Evolutionary conservation across 2,888 invertebrate genomes (phyloP), one percentile per base, ranked within the genome.

Genomic region (Pseudanteris insignis): DNA sequence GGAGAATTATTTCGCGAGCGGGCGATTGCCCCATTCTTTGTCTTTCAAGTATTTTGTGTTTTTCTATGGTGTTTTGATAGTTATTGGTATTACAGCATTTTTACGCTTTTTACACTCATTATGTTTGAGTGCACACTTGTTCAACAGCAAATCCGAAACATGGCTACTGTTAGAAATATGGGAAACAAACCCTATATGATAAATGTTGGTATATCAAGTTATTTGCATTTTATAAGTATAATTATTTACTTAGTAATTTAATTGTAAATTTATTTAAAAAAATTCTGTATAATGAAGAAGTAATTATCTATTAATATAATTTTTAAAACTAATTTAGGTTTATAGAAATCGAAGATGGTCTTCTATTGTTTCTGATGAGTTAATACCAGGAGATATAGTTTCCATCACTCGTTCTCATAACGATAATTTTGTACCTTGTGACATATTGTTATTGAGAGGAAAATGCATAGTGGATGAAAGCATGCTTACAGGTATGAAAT

Each of bases 31-130:
- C 99, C 99, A 1, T 99, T 99, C 82, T 99, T 99, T 81, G 97
- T 99, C 2, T 99, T 99, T 81, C 99, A 99, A 90, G 94, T 99
- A 53, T 98, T 99, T 79, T 99, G 98, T 76, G 98, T 99, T 33
- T 93, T 91, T 7, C 83, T 99, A 1, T 99, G 99, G 99, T 99
- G 99, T 82, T 84, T 99, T 67, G 99, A 99, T 78, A 96, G 96
- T 77, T 98, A 96, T 81, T 96, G 96, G 96, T 93, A 96, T 79
- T 98, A 97, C 81, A 96, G 95, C 44, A 86, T 98, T 57, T 97
- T 98, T 79, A 98, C 98, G 0, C 86, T 98, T 1, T 86, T 94
- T 43, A 97, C 98, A 97, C 84, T 98, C 48, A 88, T 98, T 14
- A 88, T 94, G 72, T 98, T 98, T 78, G 99, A 99, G 80, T 97